Conservation (phyloP, 1,140 invertebrate genomes). For the Diabrotica virgifera region DNA sequence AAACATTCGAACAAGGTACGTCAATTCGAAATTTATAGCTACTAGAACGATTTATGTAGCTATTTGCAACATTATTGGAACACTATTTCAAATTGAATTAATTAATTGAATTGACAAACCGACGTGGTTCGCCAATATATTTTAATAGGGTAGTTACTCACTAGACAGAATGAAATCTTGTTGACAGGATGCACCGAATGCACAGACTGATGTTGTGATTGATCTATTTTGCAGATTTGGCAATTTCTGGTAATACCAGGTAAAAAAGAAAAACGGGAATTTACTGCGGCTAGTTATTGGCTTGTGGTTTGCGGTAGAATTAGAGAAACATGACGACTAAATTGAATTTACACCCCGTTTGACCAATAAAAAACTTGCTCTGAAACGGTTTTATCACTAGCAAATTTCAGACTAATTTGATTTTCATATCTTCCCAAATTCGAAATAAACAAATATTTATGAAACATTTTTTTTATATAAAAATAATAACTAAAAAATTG, state of each 20-base stretch:
- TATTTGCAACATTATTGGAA: conserved; percentile 9
- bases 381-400: too few relatives aligned
- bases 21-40: conserved; percentile 1
- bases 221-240: not conserved
- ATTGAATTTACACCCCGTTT: too few relatives aligned
- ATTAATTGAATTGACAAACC: conserved; percentile 11
- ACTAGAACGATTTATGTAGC: conserved; percentile 5
- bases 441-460: too few relatives aligned
- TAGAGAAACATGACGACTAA: too few relatives aligned
- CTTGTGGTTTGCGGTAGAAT: too few relatives aligned
- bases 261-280: not conserved
- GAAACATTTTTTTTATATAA: too few relatives aligned
- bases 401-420: too few relatives aligned
- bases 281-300: too few relatives aligned
- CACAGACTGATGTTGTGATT: not conserved
- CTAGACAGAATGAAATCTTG: conserved; percentile 1
- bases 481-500: too few relatives aligned
- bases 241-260: not conserved
- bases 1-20: not conserved
- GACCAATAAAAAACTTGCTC: too few relatives aligned
- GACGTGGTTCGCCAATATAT: not conserved
- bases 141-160: conserved; percentile 2
- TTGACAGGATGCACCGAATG: not conserved
- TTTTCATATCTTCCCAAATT: too few relatives aligned
- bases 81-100: conserved; percentile 10